Evolutionary conservation across 2,888 invertebrate genomes (phyloP).

Genomic region (Trachelus tabidus): DNA sequence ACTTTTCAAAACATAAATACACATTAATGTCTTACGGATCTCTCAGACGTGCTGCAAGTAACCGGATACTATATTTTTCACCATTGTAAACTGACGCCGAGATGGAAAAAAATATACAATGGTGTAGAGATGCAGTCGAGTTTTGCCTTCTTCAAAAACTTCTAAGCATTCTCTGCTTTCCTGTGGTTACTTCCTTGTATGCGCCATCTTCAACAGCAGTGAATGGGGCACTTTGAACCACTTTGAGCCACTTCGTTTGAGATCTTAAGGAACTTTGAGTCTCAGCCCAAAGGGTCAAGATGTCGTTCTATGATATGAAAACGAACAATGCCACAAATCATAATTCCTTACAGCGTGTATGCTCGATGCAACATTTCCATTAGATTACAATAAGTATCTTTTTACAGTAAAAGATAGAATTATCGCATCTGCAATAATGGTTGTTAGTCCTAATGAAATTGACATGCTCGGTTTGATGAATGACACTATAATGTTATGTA

Average conservation of each 20-base stretch:
- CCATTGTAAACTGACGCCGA: neutral
- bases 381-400: too few relatives aligned
- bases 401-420: neutral
- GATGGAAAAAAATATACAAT: neutral
- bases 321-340: neutral
- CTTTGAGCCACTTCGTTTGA: neutral
- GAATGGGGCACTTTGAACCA: neutral
- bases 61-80: neutral
- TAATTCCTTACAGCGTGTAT: neutral
- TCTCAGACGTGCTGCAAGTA: neutral
- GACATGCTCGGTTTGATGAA: neutral
- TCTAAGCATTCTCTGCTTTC: neutral
- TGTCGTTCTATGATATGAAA: neutral
- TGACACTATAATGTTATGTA: neutral
- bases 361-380: neutral
- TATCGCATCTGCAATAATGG: neutral
- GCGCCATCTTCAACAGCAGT: neutral
- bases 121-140: neutral
- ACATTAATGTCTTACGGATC: neutral
- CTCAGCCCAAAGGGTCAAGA: neutral
- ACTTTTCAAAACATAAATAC: neutral
- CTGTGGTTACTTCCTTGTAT: neutral
- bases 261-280: neutral
- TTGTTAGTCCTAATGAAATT: neutral
- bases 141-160: neutral